Evolutionary conservation across 2,888 invertebrate species (phyloP), one percentile per base, ranked within the genome.

Genomic region (Aproaerema taeniolella): DNA sequence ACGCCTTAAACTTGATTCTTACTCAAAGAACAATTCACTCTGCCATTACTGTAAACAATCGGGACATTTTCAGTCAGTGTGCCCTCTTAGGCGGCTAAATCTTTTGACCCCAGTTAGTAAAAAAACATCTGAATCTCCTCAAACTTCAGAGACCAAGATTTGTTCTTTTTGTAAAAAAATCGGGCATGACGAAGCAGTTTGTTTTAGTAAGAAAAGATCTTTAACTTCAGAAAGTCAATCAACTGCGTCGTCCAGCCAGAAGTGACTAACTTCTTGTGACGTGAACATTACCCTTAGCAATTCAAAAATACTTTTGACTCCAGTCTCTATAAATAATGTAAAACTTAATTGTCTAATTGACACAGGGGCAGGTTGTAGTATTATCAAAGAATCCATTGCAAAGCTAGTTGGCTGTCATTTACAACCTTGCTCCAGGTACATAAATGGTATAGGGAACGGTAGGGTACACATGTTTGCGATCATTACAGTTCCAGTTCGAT

Each of bases 341-440:
- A 7, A 1, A 2, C 32, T 52, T 9, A 5, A 46, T 5, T 39
- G 39, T 1, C 34, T 53, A 1, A 38, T 50, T 6, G 51, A 56
- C 24, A 51, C 53, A 1, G 52, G 53, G 3, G 53, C 51, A 2
- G 50, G 14, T 34, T 49, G 49, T 39, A 46, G 49, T 15, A 10
- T 52, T 1, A 45, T 52, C 7, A 49, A 44, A 25, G 49, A 49
- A 34, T 47, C 49, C 0, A 31, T 51, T 1, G 45, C 47, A 7
- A 40, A 29, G 13, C 28, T 13, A 1, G 2, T 50, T 7, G 37
- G 39, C 1, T 45, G 43, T 35, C 28, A 38, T 10, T 10, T 52
- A 1, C 1, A 1, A 1, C 49, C 49, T 0, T 25, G 9, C 3
- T 39, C 31, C 6, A 2, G 38, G 2, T 35, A 26, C 16, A 1